phyloP scores from a whole-genome alignment of 2,888 invertebrate genomes.

The Melinopterus prodromus region DNA sequence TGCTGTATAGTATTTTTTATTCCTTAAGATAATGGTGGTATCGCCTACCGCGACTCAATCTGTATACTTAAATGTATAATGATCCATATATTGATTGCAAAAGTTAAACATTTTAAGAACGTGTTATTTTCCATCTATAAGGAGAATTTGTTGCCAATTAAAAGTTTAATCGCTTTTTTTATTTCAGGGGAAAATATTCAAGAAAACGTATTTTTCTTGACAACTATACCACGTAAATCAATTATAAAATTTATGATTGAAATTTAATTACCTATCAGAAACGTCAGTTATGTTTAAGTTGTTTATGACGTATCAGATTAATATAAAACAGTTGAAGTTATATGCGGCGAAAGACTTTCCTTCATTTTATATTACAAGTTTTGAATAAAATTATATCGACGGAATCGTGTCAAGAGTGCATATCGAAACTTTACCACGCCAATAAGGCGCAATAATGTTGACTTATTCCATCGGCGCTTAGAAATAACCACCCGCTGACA shows the following conservation, averaged over 20 bases:
- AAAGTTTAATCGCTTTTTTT: too few species aligned
- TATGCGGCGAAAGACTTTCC: too few species aligned
- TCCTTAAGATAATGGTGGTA: too few species aligned
- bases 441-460: background rate
- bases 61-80: too few species aligned
- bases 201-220: background rate
- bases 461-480: conserved; percentile 5
- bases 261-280: background rate
- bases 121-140: too few species aligned
- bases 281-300: background rate
- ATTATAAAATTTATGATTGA: background rate
- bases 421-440: conserved; percentile 1
- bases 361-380: background rate
- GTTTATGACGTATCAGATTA: too few species aligned
- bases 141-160: too few species aligned
- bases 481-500: conserved; percentile 5
- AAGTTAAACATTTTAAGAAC: too few species aligned
- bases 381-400: background rate
- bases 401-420: background rate
- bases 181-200: background rate
- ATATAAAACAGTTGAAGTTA: too few species aligned
- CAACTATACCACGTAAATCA: background rate
- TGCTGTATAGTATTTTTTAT: too few species aligned
- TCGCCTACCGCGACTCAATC: too few species aligned
- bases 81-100: too few species aligned